Conservation (phyloP, 2,888 invertebrate genomes). For the Dermolepida albohirtum region DNA sequence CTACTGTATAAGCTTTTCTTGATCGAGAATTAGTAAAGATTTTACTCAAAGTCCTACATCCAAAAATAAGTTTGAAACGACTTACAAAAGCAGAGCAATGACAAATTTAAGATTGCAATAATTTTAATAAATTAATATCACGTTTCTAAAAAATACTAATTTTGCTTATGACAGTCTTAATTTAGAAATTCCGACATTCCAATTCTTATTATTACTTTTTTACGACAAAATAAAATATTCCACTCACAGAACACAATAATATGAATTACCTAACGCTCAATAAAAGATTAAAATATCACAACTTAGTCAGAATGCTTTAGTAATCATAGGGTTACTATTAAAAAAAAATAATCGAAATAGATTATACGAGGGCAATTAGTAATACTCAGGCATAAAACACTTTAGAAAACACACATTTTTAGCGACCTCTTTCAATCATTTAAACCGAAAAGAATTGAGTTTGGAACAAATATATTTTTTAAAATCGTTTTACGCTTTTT, state of each 20-base stretch:
- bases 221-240: conserved; percentile 9
- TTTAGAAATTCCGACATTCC: conserved; percentile 7
- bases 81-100: too few species aligned
- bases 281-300: conserved; percentile 37
- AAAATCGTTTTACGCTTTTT: neutral
- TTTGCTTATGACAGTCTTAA: neutral
- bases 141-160: too few species aligned
- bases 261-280: conserved; percentile 9
- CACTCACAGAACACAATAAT: conserved; percentile 22
- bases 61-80: too few species aligned
- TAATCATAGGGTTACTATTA: conserved; percentile 24
- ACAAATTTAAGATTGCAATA: too few species aligned
- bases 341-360: conserved; percentile 2
- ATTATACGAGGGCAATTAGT: conserved; percentile 11
- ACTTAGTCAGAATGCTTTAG: conserved; percentile 18
- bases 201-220: too few species aligned
- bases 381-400: conserved; percentile 14
- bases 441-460: conserved; percentile 16
- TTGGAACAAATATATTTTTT: neutral
- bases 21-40: too few species aligned
- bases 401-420: conserved; percentile 1
- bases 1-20: too few species aligned
- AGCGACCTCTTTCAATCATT: conserved; percentile 10
- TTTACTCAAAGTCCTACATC: too few species aligned
- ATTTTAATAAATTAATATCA: too few species aligned